Base-by-base conservation (phyloP, 1,140 invertebrate species). In the Stegodyphus dumicola region DNA sequence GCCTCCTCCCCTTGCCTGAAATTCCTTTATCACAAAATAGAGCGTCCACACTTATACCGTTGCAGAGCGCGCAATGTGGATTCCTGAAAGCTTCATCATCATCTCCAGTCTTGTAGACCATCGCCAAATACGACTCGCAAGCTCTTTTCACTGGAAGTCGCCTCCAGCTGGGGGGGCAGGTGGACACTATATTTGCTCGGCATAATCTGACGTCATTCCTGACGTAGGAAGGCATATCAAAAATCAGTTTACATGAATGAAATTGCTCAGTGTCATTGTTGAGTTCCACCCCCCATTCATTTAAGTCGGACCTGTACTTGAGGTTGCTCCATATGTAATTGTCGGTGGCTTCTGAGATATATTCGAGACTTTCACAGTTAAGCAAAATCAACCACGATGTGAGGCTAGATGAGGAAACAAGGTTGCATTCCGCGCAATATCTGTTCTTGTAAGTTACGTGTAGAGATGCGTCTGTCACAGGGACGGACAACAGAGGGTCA, bases 351-450 rank as follows among this genome's bases (percentile, higher is more conserved):
- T 54, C 15, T 6, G n/a, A 3, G 10, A 5, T 5, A 3, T 52
- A 6, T 17, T n/a, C 9, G 10, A 7, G 6, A 17, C 69, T 6
- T 53, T 66, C 60, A 49, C n/a, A 71, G 10, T 48, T 11, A 18
- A 71, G 17, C 49, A 49, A n/a, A 6, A 75, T 75, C 6, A 18
- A 13, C 56, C 56, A 75, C 9, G 53, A 53, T 15, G 15, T 52
- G 6, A 83, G 6, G 4, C 2, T 48, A 2, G 49, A 11, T 3
- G 51, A n/a, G 5, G n/a, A 13, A 0, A 49, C 81, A 7, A 70
- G 17, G 88, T 93, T 91, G 88, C 93, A 93, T 6, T 91, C 66
- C 0, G 93, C 92, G 87, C 93, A 93, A 88, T 91, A 92, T n/a
- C 90, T 88, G 87, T 93, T 93, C 76, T 90, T 90, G 88, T 92